Evolutionary conservation across 2,797 vertebrate genomes (phyloP).

Genomic region (Harpagifer antarcticus): DNA sequence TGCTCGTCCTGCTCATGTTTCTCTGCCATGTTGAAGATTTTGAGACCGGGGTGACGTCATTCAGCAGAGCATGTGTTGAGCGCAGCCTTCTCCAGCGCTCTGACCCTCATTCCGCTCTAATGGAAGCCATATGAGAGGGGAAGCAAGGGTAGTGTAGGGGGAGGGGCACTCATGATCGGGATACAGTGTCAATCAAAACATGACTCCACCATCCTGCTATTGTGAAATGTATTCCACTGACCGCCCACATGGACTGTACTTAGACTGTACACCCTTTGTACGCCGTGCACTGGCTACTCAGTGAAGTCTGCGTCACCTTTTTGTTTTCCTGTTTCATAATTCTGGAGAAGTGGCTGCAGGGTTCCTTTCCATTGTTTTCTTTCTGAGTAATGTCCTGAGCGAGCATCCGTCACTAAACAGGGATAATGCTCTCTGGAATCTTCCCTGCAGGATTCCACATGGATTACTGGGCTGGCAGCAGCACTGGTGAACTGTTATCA

Average conservation of each 20-base stretch:
- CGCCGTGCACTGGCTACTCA: conserved; percentile 51
- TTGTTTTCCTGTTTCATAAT: conserved; percentile 51
- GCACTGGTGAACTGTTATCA: conserved; percentile 56
- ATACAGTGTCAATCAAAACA: conserved; percentile 50
- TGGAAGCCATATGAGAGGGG: conserved; percentile 84
- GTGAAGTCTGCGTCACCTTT: conserved; percentile 29
- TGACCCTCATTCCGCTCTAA: conserved; percentile 81
- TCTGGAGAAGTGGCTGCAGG: conserved; percentile 35
- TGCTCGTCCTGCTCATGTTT: conserved; percentile 59
- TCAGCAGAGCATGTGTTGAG: conserved; percentile 57
- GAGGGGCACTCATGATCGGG: conserved; percentile 36
- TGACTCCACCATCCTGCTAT: conserved; percentile 29
- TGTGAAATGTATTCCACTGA: conserved; percentile 27
- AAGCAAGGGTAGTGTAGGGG: conserved; percentile 37
- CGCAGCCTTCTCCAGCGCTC: conserved; percentile 57
- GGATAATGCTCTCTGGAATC: conserved; percentile 50
- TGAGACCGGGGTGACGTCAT: conserved; percentile 73
- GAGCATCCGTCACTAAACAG: conserved; percentile 54
- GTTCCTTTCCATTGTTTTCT: conserved; percentile 60
- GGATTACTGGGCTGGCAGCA: conserved; percentile 37
- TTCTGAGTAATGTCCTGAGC: conserved; percentile 55
- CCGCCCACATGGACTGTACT: conserved; percentile 43
- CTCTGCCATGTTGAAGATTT: conserved; percentile 59
- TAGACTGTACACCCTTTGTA: conserved; percentile 43
- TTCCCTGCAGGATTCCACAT: conserved; percentile 53